Evolutionary conservation across 2,797 vertebrate genomes (phyloP).

Genomic region (Loriculus beryllinus): DNA sequence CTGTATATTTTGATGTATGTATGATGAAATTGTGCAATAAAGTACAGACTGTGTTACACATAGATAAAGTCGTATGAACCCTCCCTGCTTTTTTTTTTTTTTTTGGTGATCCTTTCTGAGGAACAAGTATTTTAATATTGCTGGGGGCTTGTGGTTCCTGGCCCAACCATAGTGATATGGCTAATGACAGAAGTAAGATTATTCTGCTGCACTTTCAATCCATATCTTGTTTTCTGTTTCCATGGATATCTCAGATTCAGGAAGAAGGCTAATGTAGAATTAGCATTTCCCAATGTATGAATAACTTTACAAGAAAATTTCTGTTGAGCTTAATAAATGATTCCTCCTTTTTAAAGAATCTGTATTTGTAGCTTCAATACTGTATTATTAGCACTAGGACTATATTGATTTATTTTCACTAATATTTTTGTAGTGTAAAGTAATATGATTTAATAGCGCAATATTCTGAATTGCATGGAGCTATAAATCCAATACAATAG

Average conservation of each 20-base stretch:
- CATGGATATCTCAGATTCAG: background rate
- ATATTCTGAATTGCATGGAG: background rate
- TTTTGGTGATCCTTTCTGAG: background rate
- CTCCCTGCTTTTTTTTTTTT: background rate
- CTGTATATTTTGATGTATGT: background rate
- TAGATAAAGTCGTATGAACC: background rate
- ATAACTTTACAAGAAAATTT: background rate
- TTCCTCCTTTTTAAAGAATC: background rate
- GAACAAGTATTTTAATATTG: background rate
- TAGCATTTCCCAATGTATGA: background rate
- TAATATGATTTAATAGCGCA: background rate
- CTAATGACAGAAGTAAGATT: background rate
- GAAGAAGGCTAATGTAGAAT: background rate
- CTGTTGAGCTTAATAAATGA: background rate
- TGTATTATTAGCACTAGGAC: background rate
- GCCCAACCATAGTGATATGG: background rate
- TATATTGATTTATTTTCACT: background rate
- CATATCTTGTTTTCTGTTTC: conserved; percentile 12
- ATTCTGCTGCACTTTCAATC: background rate
- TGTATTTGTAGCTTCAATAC: background rate
- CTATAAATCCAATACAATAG: background rate
- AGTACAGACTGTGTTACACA: background rate
- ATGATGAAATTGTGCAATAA: background rate
- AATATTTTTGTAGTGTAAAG: background rate
- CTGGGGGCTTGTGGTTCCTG: background rate